Evolutionary conservation across 2,797 vertebrate species (phyloP), one percentile per base, ranked within the genome.

Genomic region (Diglossa cyanea): DNA sequence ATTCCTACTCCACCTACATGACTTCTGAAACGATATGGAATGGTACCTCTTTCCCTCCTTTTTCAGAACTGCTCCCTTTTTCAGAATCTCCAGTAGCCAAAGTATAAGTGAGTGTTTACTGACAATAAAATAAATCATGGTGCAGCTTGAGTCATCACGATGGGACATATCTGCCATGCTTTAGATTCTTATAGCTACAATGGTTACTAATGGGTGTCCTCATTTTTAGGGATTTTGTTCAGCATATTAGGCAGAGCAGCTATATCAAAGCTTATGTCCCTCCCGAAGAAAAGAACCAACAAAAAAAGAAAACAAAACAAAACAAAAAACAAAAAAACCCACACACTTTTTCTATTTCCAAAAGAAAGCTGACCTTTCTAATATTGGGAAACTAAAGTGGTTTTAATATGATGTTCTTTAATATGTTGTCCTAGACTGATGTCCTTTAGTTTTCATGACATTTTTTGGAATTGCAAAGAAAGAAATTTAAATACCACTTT

Each of bases 181-280:
- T 88, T 61, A 39, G 83, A 95, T 92, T 94, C 60, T 86, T 78
- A 68, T 28, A 95, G 81, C 62, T 86, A 55, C 94, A 70, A 78
- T 54, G 66, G 17, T 81, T 93, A 93, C 73, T 81, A 90, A 63
- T n/a, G 66, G 5, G 25, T 74, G 30, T 77, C 74, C 74, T 85
- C 18, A 40, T 50, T 96, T 95, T 71, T 35, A 75, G 68, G 67
- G 60, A 60, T 48, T 91, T 96, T 95, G 71, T 51, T 92, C 42
- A 31, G 6, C 11, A 57, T 83, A n/a, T 28, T 71, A 77, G n/a
- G 26, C 58, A 35, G 60, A 81, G 8, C 17, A 63, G 19, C 20
- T 78, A 6, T 55, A 48, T 61, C 71, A 62, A 76, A 67, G 4
- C 23, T 42, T 70, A 62, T 5, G 19, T 50, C 42, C 9, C 11